phyloP scores from a whole-genome alignment of 2,113 vertebrate species.

The Helogale parvula region DNA sequence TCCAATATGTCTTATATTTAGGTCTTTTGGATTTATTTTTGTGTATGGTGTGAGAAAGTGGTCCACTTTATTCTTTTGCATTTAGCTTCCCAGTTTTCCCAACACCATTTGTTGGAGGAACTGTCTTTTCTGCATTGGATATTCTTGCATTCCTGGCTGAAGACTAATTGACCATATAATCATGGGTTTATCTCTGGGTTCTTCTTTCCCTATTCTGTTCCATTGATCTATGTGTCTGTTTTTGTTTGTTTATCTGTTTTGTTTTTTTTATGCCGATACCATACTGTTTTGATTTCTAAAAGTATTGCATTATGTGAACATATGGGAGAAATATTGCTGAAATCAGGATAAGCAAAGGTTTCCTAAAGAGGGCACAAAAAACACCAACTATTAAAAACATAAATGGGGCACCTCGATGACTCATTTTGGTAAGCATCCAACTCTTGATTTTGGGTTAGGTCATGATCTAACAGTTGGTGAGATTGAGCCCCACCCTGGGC shows the following conservation, averaged over 20 bases:
- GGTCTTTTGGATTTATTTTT: background rate
- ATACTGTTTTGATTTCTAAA: background rate
- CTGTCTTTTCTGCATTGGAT: background rate
- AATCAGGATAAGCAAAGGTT: background rate
- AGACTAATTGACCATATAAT: background rate
- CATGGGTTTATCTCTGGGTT: background rate
- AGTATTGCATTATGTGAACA: background rate
- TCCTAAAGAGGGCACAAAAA: background rate
- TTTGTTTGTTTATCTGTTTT: background rate
- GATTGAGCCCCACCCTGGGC: no score
- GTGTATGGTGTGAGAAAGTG: background rate
- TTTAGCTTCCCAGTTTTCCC: background rate
- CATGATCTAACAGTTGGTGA: no score
- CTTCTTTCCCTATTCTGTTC: background rate
- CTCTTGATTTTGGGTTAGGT: no score
- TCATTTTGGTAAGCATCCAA: no score
- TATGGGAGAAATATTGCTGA: background rate
- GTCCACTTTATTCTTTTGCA: background rate
- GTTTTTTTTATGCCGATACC: background rate
- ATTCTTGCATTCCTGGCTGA: background rate
- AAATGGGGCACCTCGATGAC: no score
- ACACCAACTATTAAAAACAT: background rate
- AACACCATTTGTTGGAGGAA: background rate
- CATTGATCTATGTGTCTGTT: background rate
- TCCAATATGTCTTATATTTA: background rate